A percentile compares a stretch with the other conserved stretches of the same genome.
Conservation (phyloP, 1,140 invertebrate species). For the Drosophila seguyi region DNA sequence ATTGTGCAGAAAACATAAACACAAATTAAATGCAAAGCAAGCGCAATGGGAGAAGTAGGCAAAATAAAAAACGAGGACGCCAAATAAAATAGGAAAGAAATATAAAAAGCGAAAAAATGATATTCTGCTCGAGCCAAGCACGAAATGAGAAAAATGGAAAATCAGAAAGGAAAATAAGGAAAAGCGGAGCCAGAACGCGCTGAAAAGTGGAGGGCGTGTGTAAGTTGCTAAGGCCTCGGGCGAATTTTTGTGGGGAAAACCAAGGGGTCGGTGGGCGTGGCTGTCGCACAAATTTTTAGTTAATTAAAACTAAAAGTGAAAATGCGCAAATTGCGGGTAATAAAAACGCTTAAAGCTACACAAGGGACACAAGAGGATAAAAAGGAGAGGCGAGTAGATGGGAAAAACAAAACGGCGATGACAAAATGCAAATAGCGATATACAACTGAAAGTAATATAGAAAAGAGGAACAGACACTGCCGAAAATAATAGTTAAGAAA, state of each 20-base stretch:
- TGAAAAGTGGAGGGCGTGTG: constrained; percentile 2
- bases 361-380: constrained; percentile 9
- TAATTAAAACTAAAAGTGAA: constrained; percentile 83
- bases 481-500: not conserved
- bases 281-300: constrained; percentile 70
- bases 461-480: not conserved
- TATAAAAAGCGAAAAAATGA: constrained; percentile 28
- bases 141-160: constrained; percentile 49
- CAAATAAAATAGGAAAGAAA: constrained; percentile 68
- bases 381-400: constrained; percentile 6
- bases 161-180: constrained; percentile 25
- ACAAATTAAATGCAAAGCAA: constrained; percentile 62
- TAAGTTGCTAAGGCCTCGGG: constrained; percentile 31
- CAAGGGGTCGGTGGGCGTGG: constrained; percentile 9
- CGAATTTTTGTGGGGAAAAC: constrained; percentile 26
- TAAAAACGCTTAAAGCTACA: constrained; percentile 68
- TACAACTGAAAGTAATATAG: constrained; percentile 2
- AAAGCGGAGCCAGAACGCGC: constrained; percentile 14
- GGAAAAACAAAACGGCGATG: constrained; percentile 30
- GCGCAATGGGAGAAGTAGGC: constrained; percentile 35
- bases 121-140: constrained; percentile 31
- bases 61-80: constrained; percentile 54
- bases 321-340: constrained; percentile 78
- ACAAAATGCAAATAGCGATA: constrained; percentile 59
- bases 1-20: constrained; percentile 60